These are phyloP conservation scores for Sebastes ruberrimus DNA, from an alignment of 2,797 vertebrate genomes.

Conservation along the genomic window DNA sequence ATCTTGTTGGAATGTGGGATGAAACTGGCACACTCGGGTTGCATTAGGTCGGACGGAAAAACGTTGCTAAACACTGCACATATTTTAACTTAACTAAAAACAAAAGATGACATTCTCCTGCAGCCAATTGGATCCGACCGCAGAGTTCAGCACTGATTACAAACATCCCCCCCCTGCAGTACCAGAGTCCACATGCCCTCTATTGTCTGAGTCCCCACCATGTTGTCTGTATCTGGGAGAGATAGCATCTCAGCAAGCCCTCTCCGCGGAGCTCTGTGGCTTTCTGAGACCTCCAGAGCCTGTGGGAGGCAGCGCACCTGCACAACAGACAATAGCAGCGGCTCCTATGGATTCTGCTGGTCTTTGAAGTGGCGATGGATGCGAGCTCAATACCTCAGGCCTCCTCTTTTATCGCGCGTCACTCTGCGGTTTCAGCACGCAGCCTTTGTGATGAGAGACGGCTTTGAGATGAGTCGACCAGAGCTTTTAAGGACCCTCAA, in stretches of 20 bases:
- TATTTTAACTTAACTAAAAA: slow-evolving; percentile 38
- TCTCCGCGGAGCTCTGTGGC: slow-evolving; percentile 37
- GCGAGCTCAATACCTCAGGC: slow-evolving; percentile 61
- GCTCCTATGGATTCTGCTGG: slow-evolving; percentile 59
- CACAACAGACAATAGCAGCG: slow-evolving; percentile 69
- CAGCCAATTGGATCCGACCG: slow-evolving; percentile 30
- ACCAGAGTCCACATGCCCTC: slow-evolving; percentile 58
- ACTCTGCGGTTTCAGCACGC: slow-evolving; percentile 55
- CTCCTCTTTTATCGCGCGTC: slow-evolving; percentile 53
- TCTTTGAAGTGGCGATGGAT: slow-evolving; percentile 82
- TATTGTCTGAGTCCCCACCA: slow-evolving; percentile 58
- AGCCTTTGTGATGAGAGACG: slow-evolving; percentile 58
- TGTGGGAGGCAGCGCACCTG: slow-evolving; percentile 79
- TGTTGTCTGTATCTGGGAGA: slow-evolving; percentile 60
- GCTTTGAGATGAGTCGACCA: slow-evolving; percentile 50
- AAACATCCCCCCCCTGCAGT: slow-evolving; percentile 29
- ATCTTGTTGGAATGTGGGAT: slow-evolving; percentile 36
- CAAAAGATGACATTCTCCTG: slow-evolving; percentile 23
- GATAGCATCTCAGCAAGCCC: slow-evolving; percentile 77
- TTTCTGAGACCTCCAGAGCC: slow-evolving; percentile 55
- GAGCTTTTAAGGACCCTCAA: slow-evolving; percentile 64
- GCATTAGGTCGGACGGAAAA: slow-evolving; percentile 32
- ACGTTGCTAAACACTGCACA: slow-evolving; percentile 26
- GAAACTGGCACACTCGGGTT: slow-evolving; percentile 36
- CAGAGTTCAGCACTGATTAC: slow-evolving; percentile 52